phyloP scores from a whole-genome alignment of 1,140 invertebrate genomes.

The Carposina sasakii region DNA sequence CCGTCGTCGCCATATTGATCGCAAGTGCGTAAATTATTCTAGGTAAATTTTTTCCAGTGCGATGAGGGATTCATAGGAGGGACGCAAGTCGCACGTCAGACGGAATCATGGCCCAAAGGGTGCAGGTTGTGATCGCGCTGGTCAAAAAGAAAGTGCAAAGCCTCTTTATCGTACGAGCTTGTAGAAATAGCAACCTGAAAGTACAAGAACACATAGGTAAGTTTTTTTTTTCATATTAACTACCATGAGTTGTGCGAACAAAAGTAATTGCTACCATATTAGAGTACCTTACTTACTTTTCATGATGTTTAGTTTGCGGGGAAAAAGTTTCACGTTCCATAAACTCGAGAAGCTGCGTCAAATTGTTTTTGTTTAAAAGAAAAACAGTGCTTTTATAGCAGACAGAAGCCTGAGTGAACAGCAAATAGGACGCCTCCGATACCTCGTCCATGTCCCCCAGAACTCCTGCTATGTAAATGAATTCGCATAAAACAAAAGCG shows the following conservation, averaged over 20 bases:
- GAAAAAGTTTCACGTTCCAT: conserved; percentile 39
- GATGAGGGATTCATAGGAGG: too few species aligned
- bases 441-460: conserved; percentile 51
- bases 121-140: conserved; percentile 40
- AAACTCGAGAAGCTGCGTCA: conserved; percentile 31
- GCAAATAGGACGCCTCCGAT: conserved; percentile 47
- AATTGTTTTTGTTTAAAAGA: conserved; percentile 34
- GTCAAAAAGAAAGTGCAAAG: conserved; percentile 44
- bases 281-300: conserved; percentile 35
- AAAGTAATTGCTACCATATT: neutral
- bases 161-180: conserved; percentile 34
- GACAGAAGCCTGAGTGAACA: conserved; percentile 53
- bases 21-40: too few species aligned
- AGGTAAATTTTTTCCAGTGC: too few species aligned
- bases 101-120: conserved; percentile 49
- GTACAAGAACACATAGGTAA: too few species aligned
- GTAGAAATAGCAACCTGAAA: conserved; percentile 36
- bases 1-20: too few species aligned
- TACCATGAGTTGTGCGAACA: neutral
- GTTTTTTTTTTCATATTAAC: neutral
- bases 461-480: conserved; percentile 45
- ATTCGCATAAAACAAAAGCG: conserved; percentile 45
- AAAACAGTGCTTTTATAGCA: conserved; percentile 52
- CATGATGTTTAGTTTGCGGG: conserved; percentile 33
- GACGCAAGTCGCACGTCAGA: too few species aligned